Evolutionary conservation across 2,888 invertebrate species (phyloP).

Genomic region (Latrodectus hesperus): DNA sequence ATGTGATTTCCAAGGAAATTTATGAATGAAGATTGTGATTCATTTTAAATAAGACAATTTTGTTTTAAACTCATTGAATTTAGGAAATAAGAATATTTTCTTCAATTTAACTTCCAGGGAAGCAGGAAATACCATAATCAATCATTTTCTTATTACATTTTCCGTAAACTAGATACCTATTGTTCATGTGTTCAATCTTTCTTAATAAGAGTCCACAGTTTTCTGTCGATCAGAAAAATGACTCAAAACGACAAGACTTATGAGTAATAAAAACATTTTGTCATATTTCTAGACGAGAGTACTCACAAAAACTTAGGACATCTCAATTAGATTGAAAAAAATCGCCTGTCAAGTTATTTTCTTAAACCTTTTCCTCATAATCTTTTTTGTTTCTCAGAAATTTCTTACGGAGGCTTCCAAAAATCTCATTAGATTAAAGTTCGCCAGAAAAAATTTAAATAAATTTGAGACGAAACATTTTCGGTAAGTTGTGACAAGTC

Average conservation of each 20-base stretch:
- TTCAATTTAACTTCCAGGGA: too few species aligned
- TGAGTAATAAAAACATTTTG: background rate
- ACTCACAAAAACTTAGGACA: conserved; percentile 6
- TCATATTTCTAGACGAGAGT: conserved; percentile 9
- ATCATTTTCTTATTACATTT: too few species aligned
- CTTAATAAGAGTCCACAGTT: background rate
- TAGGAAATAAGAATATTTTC: too few species aligned
- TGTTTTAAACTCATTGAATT: too few species aligned
- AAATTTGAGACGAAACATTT: too few species aligned
- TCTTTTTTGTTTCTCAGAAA: too few species aligned
- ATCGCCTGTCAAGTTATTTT: conserved; percentile 12
- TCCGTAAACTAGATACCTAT: background rate
- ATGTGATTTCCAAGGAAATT: too few species aligned
- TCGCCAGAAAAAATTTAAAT: background rate
- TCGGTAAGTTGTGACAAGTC: too few species aligned
- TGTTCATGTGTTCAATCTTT: background rate
- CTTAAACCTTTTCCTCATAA: background rate
- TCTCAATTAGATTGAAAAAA: conserved; percentile 25
- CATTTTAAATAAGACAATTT: too few species aligned
- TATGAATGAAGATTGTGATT: too few species aligned
- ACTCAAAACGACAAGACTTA: background rate
- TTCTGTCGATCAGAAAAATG: background rate
- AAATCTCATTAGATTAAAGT: background rate
- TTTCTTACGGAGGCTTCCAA: too few species aligned
- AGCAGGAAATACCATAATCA: too few species aligned